Evolutionary conservation across 2,888 invertebrate genomes (phyloP).

Genomic region (Fragum sueziense): DNA sequence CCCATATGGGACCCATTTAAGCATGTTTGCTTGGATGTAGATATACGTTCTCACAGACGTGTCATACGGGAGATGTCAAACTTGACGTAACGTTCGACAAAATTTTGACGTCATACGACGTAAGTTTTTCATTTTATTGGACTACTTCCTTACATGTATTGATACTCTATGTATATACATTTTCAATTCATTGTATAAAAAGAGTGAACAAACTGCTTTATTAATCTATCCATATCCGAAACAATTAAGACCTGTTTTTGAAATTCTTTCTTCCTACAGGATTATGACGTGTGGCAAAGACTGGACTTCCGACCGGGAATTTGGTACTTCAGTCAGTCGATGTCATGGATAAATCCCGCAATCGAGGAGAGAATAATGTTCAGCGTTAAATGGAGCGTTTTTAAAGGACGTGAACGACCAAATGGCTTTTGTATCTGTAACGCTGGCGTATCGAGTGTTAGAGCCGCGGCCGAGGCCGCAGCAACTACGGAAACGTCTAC

Average conservation of each 20-base stretch:
- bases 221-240: no score
- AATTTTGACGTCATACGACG: background rate
- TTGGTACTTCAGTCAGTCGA: conserved; percentile 10
- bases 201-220: no score
- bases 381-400: background rate
- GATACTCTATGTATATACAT: no score
- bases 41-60: background rate
- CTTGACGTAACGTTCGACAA: background rate
- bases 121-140: no score
- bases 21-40: no score
- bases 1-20: no score
- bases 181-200: no score
- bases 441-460: background rate
- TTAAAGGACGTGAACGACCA: background rate
- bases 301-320: background rate
- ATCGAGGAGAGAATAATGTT: background rate
- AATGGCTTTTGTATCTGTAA: background rate
- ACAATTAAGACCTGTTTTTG: no score
- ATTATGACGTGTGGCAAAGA: background rate
- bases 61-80: background rate
- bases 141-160: no score
- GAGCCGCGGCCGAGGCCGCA: background rate
- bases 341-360: background rate
- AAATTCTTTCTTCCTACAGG: background rate
- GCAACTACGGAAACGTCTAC: background rate